Evolutionary conservation across 2,797 vertebrate genomes (phyloP).

Genomic region (Tauraco hartlaubi): DNA sequence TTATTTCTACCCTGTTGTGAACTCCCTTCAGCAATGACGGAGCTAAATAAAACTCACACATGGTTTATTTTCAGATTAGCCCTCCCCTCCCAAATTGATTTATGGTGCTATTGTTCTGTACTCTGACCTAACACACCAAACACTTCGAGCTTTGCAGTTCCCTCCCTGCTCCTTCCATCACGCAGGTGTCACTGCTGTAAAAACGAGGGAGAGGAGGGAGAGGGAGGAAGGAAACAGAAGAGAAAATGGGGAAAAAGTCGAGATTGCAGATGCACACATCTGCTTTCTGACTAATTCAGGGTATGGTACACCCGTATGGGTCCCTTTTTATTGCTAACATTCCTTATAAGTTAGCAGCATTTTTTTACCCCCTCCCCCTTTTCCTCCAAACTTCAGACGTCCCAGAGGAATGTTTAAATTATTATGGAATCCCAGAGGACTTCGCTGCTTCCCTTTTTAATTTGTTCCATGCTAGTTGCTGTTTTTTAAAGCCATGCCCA

Average conservation of each 20-base stretch:
- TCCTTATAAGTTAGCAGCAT: not conserved
- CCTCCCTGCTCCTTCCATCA: not conserved
- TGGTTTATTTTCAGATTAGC: not conserved
- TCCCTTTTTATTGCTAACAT: conserved; percentile 19
- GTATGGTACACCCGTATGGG: not conserved
- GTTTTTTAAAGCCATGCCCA: conserved; percentile 11
- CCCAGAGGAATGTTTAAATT: conserved; percentile 52
- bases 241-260: not conserved
- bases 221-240: conserved; percentile 1
- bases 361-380: not conserved
- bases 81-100: not conserved
- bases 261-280: not conserved
- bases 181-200: not conserved
- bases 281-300: not conserved
- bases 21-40: not conserved
- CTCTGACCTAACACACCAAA: not conserved
- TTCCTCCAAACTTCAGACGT: conserved; percentile 15
- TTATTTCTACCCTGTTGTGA: not conserved
- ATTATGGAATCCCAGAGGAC: conserved; percentile 18
- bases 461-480: not conserved
- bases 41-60: not conserved
- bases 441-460: conserved; percentile 26
- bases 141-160: not conserved
- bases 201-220: not conserved
- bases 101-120: not conserved